Base-by-base conservation (phyloP, 53 echinoderm and acorn worm genomes). In the Echinarachnius parma region DNA sequence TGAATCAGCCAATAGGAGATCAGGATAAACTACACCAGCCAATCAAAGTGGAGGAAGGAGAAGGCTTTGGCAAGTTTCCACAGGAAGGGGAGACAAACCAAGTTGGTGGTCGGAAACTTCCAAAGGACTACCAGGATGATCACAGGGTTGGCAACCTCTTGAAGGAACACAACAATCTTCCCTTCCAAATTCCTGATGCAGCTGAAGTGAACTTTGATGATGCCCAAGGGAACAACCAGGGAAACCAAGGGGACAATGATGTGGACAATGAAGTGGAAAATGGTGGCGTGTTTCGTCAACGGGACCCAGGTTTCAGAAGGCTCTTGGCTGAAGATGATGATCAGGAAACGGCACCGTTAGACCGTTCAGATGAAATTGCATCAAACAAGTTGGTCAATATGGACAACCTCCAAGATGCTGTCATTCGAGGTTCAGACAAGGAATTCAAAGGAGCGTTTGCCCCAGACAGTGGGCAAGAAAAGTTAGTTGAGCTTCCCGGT, bases 141-240 rank as follows among this genome's bases (percentile, higher is more conserved):
- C 35, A 59, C 42, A 61, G 62, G 25, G 23, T 31, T 21, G 62
- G 62, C 23, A 75, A 75, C 28, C 44, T 75, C 5, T 30, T 75
- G 59, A 75, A 59, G 29, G 64, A 68, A 22, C 68, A 68, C 32
- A 68, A 68, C 52, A 68, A 68, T 29, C 52, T 68, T 34, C 68
- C 68, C n/a, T 68, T 68, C 68, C 68, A 68, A 53, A 31, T 68
- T 30, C 68, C 52, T 20, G 50, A 56, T 44, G 58, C 26, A 25
- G 74, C 56, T 0, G 74, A 72, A 26, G 74, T 57, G 26, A 57
- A 22, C 57, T 57, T 72, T 26, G 57, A 72, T 20, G 74, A 39
- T 27, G 74, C 22, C n/a, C 31, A 66, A 15, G 48, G 18, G 46
- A 34, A 60, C 19, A 13, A 0, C 16, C 20, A 35, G 25, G 19